A percentile compares a stretch with the other conserved stretches of the same genome.
Conservation (phyloP, 1,140 invertebrate species). For the Agrilus planipennis region DNA sequence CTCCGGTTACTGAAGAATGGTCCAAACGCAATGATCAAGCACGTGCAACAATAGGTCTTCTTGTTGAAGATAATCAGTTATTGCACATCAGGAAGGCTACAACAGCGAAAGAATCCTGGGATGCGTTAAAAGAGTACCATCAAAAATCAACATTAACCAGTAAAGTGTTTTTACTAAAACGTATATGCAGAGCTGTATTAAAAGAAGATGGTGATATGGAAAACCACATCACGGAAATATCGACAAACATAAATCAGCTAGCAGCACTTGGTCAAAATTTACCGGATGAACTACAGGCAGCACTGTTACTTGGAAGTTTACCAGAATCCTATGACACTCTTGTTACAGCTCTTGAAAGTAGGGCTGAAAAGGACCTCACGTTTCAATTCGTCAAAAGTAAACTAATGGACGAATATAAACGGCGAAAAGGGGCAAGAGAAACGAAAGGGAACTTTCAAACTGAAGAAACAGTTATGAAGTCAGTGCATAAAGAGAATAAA, state of each 20-base stretch:
- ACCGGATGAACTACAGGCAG: neutral
- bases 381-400: no score
- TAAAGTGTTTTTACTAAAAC: neutral
- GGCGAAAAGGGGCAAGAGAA: no score
- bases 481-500: no score
- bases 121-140: slow-evolving; percentile 3
- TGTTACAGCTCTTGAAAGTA: slow-evolving; percentile 1
- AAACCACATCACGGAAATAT: no score
- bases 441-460: no score
- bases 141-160: slow-evolving; percentile 1
- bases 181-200: neutral
- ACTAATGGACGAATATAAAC: no score
- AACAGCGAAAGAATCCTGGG: neutral
- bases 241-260: no score
- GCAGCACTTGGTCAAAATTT: no score
- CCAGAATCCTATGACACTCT: neutral
- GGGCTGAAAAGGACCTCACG: slow-evolving; percentile 1
- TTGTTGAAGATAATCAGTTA: slow-evolving; percentile 4
- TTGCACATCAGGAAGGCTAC: slow-evolving; percentile 5
- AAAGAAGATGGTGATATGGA: neutral
- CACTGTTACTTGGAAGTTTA: neutral
- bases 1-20: neutral
- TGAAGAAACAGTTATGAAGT: no score
- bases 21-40: slow-evolving; percentile 3
- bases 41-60: slow-evolving; percentile 3